These are phyloP conservation scores for Bursaphelenchus okinawaensis DNA, from an alignment of 2,888 invertebrate species.

Conservation along the genomic window DNA sequence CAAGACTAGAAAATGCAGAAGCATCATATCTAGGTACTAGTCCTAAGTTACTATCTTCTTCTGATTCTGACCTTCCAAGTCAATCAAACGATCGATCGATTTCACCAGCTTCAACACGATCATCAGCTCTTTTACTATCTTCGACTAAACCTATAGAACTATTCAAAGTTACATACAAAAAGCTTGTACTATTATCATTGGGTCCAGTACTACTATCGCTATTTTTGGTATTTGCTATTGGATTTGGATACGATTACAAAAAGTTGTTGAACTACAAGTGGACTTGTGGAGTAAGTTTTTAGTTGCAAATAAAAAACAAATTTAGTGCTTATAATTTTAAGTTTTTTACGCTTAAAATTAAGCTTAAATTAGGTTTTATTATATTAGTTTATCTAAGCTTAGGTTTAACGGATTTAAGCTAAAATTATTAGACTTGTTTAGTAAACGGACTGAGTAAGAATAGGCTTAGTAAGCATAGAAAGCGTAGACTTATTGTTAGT, in stretches of 20 bases:
- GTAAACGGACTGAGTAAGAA: too few relatives aligned
- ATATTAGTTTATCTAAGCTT: too few relatives aligned
- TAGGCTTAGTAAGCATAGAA: too few relatives aligned
- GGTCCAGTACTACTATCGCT: slow-evolving; percentile 18
- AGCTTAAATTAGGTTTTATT: too few relatives aligned
- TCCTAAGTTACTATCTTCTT: too few relatives aligned
- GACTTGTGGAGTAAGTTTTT: slow-evolving; percentile 35
- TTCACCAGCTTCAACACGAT: neutral
- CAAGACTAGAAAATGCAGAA: too few relatives aligned
- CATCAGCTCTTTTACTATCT: neutral
- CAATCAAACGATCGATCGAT: neutral
- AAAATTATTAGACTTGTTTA: too few relatives aligned
- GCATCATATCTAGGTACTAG: too few relatives aligned
- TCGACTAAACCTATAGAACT: neutral
- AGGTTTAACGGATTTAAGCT: too few relatives aligned
- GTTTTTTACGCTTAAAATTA: neutral
- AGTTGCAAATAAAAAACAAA: neutral
- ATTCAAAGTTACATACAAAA: slow-evolving; percentile 5
- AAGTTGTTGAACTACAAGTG: slow-evolving; percentile 35
- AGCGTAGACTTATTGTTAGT: too few relatives aligned
- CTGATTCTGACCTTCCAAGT: too few relatives aligned
- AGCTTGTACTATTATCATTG: slow-evolving; percentile 10
- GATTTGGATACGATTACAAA: slow-evolving; percentile 26
- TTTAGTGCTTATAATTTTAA: too few relatives aligned
- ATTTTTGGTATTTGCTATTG: slow-evolving; percentile 29